Evolutionary conservation across 2,797 vertebrate genomes (phyloP), one percentile per base, ranked within the genome.

Genomic region (Hephaestus fuliginosus): DNA sequence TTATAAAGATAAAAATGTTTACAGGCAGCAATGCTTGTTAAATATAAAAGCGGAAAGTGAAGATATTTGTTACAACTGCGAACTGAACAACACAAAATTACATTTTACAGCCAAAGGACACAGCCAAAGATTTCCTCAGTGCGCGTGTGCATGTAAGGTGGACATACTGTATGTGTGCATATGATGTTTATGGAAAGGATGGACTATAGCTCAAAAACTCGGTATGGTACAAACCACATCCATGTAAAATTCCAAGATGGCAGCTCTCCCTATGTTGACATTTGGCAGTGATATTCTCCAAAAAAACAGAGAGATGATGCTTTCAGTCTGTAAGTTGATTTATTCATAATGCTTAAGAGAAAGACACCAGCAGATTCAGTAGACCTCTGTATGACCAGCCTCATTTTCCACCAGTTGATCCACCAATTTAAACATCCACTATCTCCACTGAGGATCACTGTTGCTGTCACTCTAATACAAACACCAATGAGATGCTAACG

Each of bases 31-130:
- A 44, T 6, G 51, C 33, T 11, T 43, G 22, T 25, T 25, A 14
- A 55, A 60, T 67, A n/a, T 44, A 30, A 76, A 36, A 3, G 15
- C 10, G 28, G 30, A 30, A 55, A 48, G 46, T 62, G 0, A 36
- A 62, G 17, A 74, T 3, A 71, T 58, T 22, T 70, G 48, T 44
- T 48, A 79, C 57, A 65, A 33, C 49, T 74, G 75, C 55, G 79
- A 85, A 82, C 73, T 84, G 33, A 60, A 41, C 11, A 77, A 70
- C 48, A 75, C 58, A 74, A 82, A 70, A 83, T 80, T 46, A 63
- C 18, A 85, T 83, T 70, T 65, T 41, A 44, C 46, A 17, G 11
- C 25, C 33, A 18, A 12, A n/a, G 20, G 7, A 10, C 56, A 70
- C 28, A 3, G 25, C 25, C 25, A 25, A 6, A 8, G 5, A 49